Base-by-base conservation (phyloP, 2,888 invertebrate genomes). In the Pseudeuparius sepicola region DNA sequence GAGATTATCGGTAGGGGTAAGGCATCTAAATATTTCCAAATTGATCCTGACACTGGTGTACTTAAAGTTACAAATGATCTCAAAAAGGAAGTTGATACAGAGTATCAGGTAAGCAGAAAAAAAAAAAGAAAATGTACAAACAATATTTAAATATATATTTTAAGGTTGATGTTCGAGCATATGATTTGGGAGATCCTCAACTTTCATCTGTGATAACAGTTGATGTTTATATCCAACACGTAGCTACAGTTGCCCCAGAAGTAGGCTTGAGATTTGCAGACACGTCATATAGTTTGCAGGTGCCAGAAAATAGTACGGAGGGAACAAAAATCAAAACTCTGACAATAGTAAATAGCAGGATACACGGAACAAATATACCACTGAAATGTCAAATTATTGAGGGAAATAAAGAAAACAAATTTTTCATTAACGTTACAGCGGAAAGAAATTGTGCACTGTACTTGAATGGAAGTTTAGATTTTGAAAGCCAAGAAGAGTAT, bases 211-310 rank as follows among this genome's bases (percentile, higher is more conserved):
- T 85, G 0, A 78, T 81, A 5, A 82, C 83, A 2, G 71, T 92
- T 1, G 83, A 81, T 1, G 74, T 93, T 3, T 86, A 78, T 53
- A 83, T 92, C 9, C 78, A 84, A 33, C 88, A 87, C 55, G 76
- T 83, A 0, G 78, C 85, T 1, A 63, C 62, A 2, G 64, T 66
- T 1, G 62, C 71, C 2, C 73, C 75, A 4, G 73, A 83, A 67
- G 75, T 79, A 4, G 86, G 86, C 1, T 66, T 92, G 15, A 83
- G 90, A 2, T 93, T 93, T 56, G 84, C 85, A 4, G 90, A 92
- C 53, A 84, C 83, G 29, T 71, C 80, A 1, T 92, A 89, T 56
- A 82, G 80, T 30, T 77, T 86, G 2, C 83, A 87, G 39, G 69
- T 92, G 0, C 75, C 78, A 0, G 93, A 93, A 60, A 80, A 86